Conservation (phyloP, 23 tunicate species). For the Clavelina lepadiformis region DNA sequence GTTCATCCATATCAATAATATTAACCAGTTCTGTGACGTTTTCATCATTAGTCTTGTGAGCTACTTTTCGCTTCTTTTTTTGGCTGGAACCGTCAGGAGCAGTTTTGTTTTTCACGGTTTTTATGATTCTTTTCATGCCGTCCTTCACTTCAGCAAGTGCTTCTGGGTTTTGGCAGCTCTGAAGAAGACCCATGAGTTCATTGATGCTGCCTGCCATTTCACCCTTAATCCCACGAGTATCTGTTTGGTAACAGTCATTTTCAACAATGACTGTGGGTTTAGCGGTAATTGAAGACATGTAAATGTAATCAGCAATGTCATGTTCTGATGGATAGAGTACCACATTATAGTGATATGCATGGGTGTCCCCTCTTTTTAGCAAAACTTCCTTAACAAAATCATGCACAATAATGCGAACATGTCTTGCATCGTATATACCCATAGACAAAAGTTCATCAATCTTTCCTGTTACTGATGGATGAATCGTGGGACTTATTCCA, state of each 20-base stretch:
- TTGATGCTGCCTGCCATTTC: conserved; percentile 56
- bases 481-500: conserved; percentile 40
- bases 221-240: conserved; percentile 8
- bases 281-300: conserved; percentile 49
- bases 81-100: conserved; percentile 3
- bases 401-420: conserved; percentile 52
- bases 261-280: conserved; percentile 61
- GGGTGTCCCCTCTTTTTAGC: conserved; percentile 9
- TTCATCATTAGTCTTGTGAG: no score
- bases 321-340: conserved; percentile 45
- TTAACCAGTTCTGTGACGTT: no score
- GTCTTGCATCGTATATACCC: conserved; percentile 63
- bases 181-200: conserved; percentile 42
- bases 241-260: conserved; percentile 17
- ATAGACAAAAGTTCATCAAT: conserved; percentile 34
- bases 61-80: conserved; percentile 20
- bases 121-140: conserved; percentile 30
- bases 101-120: conserved; percentile 21
- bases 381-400: conserved; percentile 34
- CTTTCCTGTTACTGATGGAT: conserved; percentile 37
- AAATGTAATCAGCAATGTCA: conserved; percentile 58
- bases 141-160: conserved; percentile 35
- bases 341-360: conserved; percentile 9
- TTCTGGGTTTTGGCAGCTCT: conserved; percentile 24
- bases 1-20: no score